Evolutionary conservation across 2,797 vertebrate genomes (phyloP).

Genomic region (Sphenodon punctatus): DNA sequence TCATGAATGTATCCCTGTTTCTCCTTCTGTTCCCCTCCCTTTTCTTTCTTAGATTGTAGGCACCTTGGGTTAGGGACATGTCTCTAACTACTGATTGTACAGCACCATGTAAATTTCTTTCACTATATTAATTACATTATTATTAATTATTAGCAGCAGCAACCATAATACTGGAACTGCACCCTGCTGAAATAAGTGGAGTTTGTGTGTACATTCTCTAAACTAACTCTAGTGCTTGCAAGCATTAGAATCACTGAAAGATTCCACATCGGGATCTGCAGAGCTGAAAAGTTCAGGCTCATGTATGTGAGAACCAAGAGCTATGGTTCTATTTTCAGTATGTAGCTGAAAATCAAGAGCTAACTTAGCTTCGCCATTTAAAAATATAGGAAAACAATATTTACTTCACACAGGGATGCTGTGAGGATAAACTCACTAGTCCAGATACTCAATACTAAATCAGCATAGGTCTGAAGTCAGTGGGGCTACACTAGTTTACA

Average conservation of each 20-base stretch:
- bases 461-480: neutral
- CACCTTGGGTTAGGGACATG: too few species aligned
- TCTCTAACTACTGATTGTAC: too few species aligned
- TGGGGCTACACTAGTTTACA: neutral
- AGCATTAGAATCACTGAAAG: neutral
- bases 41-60: too few species aligned
- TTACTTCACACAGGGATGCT: neutral
- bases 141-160: too few species aligned
- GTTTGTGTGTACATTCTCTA: neutral
- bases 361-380: neutral
- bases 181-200: too few species aligned
- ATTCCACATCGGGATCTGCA: rapidly evolving
- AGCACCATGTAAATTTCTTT: too few species aligned
- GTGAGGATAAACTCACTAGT: neutral
- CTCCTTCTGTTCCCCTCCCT: too few species aligned
- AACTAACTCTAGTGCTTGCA: neutral
- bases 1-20: too few species aligned
- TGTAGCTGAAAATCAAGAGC: neutral
- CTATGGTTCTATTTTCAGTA: too few species aligned
- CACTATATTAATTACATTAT: too few species aligned
- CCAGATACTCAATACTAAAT: neutral
- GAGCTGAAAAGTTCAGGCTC: neutral
- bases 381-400: neutral
- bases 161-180: too few species aligned
- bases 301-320: neutral